Base-by-base conservation (phyloP, 2,888 invertebrate species). In the Eilema griseolum region DNA sequence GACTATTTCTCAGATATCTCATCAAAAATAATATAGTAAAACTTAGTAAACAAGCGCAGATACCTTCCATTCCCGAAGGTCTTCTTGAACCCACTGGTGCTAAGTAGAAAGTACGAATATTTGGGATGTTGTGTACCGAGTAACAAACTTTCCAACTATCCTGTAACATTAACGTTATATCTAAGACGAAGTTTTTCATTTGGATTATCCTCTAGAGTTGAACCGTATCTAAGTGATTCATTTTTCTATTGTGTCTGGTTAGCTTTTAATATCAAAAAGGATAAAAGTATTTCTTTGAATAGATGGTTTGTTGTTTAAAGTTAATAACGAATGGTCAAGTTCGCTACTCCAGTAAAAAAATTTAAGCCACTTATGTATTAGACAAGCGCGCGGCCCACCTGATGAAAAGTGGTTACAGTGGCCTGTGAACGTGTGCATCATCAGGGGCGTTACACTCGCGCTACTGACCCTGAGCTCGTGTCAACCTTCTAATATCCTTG, bases 201-300 rank as follows among this genome's bases (percentile, higher is more conserved):
- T 26, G 41, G 2, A 41, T 20, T 20, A 59, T 59, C 31, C 33
- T 20, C 20, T 23, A 20, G 24, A 8, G 26, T 16, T 8, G 23
- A 41, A 5, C 10, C n/a, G n/a, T n/a, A n/a, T n/a, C n/a, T n/a
- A n/a, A 41, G 41, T 24, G 23, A 31, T 41, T 41, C 62, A 41
- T 62, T 41, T 62, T 62, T 62, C 62, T 8, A 26, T 62, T 62
- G 37, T 62, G 23, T 62, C 20, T 41, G 23, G 24, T 41, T 26
- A 41, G 41, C 24, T 41, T 62, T 41, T 62, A 24, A 62, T 10
- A 41, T 26, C 14, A 14, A 37, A 14, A 37, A 62, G 37, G 8
- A 23, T 41, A 14, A 12, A 1, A 37, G 37, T 23, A 2, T 23
- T 20, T 23, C 37, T 26, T 16, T 16, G 60, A 26, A 60, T 28